Evolutionary conservation across 2,888 invertebrate species (phyloP).

Genomic region (Willowsia nigromaculata): DNA sequence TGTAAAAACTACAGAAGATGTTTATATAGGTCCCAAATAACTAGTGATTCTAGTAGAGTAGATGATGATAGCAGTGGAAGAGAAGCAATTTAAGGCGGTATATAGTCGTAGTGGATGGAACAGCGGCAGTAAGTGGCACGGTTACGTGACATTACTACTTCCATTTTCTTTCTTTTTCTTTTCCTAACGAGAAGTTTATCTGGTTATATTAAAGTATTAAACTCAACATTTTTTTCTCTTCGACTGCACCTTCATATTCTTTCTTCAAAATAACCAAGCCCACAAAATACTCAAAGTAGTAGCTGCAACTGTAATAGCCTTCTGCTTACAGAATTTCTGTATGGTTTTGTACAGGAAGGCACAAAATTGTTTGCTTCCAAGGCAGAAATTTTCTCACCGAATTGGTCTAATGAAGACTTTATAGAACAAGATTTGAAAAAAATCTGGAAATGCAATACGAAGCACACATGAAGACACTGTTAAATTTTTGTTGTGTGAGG

Average conservation of each 20-base stretch:
- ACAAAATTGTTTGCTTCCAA: constrained; percentile 41
- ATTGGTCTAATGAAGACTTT: constrained; percentile 8
- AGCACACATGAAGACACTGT: neutral
- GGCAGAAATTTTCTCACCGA: constrained; percentile 47
- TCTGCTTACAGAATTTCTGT: constrained; percentile 27
- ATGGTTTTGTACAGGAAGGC: neutral
- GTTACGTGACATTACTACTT: constrained; percentile 64
- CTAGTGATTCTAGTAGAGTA: neutral
- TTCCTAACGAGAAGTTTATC: constrained; percentile 46
- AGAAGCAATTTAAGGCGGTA: neutral
- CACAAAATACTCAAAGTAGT: neutral
- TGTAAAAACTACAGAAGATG: neutral
- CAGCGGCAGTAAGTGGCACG: constrained; percentile 55
- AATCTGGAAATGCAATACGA: neutral
- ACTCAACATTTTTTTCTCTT: neutral
- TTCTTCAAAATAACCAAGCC: neutral
- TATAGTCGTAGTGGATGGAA: neutral
- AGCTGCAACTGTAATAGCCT: constrained; percentile 26
- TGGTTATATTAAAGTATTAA: constrained; percentile 20
- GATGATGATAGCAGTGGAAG: neutral
- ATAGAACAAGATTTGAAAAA: neutral
- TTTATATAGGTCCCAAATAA: neutral
- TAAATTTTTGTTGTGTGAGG: too few species aligned
- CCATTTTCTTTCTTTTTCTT: constrained; percentile 36
- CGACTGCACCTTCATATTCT: neutral